Evolutionary conservation across 2,888 invertebrate species (phyloP).

Genomic region (Timema podura): DNA sequence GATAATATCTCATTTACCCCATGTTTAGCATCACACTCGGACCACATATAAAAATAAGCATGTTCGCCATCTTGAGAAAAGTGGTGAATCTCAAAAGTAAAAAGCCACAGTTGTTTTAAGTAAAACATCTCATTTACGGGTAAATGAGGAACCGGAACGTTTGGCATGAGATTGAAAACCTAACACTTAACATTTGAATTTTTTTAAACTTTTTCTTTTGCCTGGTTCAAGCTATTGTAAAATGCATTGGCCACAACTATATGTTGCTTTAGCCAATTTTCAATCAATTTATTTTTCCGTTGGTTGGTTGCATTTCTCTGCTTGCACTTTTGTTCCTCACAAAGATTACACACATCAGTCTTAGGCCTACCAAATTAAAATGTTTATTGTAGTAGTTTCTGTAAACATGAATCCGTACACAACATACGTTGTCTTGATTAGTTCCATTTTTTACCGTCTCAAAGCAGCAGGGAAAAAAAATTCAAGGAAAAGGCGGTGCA

Average conservation of each 20-base stretch:
- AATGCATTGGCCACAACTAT: neutral
- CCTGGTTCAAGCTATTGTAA: neutral
- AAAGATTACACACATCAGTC: too few species aligned
- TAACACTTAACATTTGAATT: neutral
- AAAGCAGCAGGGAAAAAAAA: neutral
- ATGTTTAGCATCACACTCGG: neutral
- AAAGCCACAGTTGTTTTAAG: neutral
- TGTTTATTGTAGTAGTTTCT: conserved; percentile 7
- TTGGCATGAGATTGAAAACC: neutral
- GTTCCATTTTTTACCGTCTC: neutral
- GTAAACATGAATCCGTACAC: conserved; percentile 1
- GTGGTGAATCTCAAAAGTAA: neutral
- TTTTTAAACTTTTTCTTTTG: neutral
- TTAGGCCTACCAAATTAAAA: conserved; percentile 5
- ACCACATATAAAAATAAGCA: conserved; percentile 1
- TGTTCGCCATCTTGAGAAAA: neutral
- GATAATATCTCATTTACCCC: neutral
- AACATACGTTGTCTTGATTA: neutral
- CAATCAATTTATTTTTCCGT: neutral
- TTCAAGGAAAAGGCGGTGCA: neutral
- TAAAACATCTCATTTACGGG: neutral
- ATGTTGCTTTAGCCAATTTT: neutral
- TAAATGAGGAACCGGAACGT: neutral
- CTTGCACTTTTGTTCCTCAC: neutral
- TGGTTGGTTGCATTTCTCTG: neutral